phyloP scores from a whole-genome alignment of 2,797 vertebrate genomes.

The Mormyrops attenuatus region DNA sequence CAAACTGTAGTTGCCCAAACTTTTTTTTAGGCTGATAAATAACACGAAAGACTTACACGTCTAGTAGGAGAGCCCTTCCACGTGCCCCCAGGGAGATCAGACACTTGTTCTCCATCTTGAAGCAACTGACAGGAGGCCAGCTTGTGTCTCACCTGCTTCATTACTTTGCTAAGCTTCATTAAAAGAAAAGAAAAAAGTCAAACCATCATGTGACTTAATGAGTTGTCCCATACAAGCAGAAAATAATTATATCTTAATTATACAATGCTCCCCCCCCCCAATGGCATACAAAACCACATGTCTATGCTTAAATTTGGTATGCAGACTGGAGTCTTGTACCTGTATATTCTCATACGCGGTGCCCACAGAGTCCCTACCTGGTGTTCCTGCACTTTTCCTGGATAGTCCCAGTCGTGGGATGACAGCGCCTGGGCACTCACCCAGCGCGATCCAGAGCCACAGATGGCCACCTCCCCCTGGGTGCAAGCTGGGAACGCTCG shows the following conservation, averaged over 20 bases:
- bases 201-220: background rate
- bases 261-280: background rate
- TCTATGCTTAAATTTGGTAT: background rate
- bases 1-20: background rate
- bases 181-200: conserved; percentile 2
- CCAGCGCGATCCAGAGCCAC: conserved; percentile 22
- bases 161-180: conserved; percentile 62
- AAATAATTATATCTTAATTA: background rate
- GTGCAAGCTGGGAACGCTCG: conserved; percentile 45
- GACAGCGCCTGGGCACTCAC: conserved; percentile 3
- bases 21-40: background rate
- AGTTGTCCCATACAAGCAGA: background rate
- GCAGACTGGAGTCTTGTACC: background rate
- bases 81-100: conserved; percentile 53
- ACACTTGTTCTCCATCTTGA: conserved; percentile 33
- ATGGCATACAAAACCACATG: background rate
- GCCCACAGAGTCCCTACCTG: conserved; percentile 53
- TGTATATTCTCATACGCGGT: background rate
- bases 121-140: conserved; percentile 69
- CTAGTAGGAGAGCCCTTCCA: conserved; percentile 51
- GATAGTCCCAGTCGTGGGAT: conserved; percentile 25
- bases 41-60: conserved; percentile 62
- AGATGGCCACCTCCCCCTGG: conserved; percentile 43
- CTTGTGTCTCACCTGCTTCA: conserved; percentile 67
- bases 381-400: conserved; percentile 49